These are phyloP conservation scores for Leiothrix lutea DNA, from an alignment of 2,113 vertebrate genomes.

Conservation along the genomic window DNA sequence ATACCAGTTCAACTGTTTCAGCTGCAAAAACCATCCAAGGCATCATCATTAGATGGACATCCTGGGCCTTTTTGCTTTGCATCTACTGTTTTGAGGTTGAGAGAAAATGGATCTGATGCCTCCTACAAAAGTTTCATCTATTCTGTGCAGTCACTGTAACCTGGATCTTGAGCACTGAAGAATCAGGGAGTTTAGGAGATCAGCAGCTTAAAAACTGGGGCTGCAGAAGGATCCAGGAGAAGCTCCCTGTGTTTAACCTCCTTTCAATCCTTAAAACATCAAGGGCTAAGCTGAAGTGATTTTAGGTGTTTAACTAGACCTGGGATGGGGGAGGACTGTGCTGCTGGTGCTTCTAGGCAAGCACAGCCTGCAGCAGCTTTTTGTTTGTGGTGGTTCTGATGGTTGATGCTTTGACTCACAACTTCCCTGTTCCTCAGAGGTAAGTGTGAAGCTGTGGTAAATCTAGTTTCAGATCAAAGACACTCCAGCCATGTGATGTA, in stretches of 20 bases:
- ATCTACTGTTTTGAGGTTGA: background rate
- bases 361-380: background rate
- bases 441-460: background rate
- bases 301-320: background rate
- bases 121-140: background rate
- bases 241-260: background rate
- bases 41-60: background rate
- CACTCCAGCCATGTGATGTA: background rate
- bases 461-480: slow-evolving; percentile 31
- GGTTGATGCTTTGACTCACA: background rate
- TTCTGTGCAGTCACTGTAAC: background rate
- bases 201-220: background rate
- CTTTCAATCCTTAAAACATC: background rate
- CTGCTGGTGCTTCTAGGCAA: background rate
- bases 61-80: background rate
- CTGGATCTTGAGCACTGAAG: background rate
- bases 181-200: background rate
- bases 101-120: background rate
- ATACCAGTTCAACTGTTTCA: background rate
- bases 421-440: background rate
- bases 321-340: background rate
- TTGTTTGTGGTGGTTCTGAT: background rate
- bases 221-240: background rate
- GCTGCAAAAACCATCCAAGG: background rate
- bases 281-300: background rate